A percentile compares a stretch with the other conserved stretches of the same genome.
These are phyloP conservation scores for Intellagama lesueurii DNA, from an alignment of 2,797 vertebrate genomes.

Conservation along the genomic window DNA sequence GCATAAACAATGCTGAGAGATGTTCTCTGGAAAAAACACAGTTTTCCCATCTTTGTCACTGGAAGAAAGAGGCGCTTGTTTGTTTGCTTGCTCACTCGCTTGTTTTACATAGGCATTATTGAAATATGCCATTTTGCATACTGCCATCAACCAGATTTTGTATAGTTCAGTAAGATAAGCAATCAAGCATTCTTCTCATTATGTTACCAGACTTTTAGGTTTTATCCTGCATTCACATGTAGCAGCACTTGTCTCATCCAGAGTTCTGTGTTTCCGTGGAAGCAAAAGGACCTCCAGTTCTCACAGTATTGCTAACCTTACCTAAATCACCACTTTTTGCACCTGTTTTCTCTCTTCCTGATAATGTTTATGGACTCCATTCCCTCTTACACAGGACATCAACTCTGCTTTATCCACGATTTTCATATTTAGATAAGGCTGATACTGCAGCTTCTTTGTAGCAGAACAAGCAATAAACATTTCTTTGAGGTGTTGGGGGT, in stretches of 20 bases:
- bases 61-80: background rate
- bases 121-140: background rate
- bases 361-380: background rate
- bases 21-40: too few relatives aligned
- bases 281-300: background rate
- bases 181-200: too few relatives aligned
- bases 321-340: background rate
- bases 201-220: background rate
- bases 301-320: background rate
- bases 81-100: background rate
- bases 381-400: background rate
- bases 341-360: background rate
- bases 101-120: background rate
- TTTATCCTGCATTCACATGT: background rate
- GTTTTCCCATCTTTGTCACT: background rate
- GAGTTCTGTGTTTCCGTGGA: background rate
- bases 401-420: background rate
- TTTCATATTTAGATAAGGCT: slow-evolving; percentile 40
- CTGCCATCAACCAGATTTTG: background rate
- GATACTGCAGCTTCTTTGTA: slow-evolving; percentile 36
- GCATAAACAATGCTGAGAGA: too few relatives aligned
- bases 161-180: background rate
- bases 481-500: slow-evolving; percentile 51
- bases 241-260: background rate
- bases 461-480: slow-evolving; percentile 47